Evolutionary conservation across 2,797 vertebrate genomes (phyloP).

Genomic region (Sphaeramia orbicularis): DNA sequence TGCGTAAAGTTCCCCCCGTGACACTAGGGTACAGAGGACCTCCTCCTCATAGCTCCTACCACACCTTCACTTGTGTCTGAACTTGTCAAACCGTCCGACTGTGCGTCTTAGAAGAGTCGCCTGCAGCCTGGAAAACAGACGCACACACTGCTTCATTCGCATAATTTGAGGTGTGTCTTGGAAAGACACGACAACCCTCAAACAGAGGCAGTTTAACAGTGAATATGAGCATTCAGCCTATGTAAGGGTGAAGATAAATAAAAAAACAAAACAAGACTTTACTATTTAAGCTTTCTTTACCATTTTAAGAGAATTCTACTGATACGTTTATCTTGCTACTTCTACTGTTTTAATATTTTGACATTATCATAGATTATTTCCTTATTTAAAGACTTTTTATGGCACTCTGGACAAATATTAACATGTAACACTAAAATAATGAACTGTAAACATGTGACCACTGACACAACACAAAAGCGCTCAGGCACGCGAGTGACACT

Average conservation of each 20-base stretch:
- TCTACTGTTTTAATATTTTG: no score
- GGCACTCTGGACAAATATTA: no score
- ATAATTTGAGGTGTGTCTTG: conserved; percentile 44
- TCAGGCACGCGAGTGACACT: conserved; percentile 49
- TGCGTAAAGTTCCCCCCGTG: neutral
- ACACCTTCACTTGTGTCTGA: conserved; percentile 65
- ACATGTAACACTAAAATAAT: neutral
- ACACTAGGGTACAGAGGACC: conserved; percentile 5
- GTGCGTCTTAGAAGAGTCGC: neutral
- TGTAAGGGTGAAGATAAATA: neutral
- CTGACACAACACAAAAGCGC: conserved; percentile 13
- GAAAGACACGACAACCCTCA: conserved; percentile 1
- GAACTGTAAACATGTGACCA: neutral
- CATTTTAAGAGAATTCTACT: no score
- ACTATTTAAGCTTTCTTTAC: no score
- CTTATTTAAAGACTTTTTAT: no score
- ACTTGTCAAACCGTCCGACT: conserved; percentile 38
- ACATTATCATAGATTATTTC: no score
- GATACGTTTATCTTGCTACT: no score
- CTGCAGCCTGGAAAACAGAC: neutral
- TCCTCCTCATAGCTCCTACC: conserved; percentile 43
- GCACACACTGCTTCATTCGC: neutral
- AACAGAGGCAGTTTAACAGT: neutral
- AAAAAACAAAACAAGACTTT: neutral
- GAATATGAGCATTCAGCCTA: neutral